Evolutionary conservation across 2,113 vertebrate species (phyloP).

Genomic region (Gavia stellata): DNA sequence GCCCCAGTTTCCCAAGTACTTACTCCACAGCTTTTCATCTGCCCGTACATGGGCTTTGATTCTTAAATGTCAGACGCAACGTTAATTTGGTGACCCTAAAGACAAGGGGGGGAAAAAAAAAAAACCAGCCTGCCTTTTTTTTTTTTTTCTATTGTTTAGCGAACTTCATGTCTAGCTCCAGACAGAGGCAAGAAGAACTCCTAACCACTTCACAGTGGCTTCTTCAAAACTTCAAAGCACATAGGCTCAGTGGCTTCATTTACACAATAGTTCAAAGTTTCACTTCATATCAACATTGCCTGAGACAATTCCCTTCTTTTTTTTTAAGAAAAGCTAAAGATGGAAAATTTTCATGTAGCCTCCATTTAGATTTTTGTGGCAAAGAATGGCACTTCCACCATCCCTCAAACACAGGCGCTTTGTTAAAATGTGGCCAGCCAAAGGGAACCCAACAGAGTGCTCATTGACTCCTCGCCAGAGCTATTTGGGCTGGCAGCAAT

Average conservation of each 20-base stretch:
- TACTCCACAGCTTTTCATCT: not conserved
- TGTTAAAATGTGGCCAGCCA: not conserved
- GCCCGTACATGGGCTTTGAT: not conserved
- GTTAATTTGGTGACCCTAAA: not conserved
- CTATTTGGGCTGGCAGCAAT: not conserved
- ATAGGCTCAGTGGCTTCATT: not conserved
- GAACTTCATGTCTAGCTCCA: not conserved
- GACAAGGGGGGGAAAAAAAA: not conserved
- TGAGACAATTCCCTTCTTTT: not conserved
- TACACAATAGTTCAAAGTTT: not conserved
- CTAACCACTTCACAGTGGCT: not conserved
- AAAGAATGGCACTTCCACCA: slow-evolving; percentile 6
- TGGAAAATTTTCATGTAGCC: not conserved
- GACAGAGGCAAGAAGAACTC: not conserved
- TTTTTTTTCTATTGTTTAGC: not conserved
- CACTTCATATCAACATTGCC: not conserved
- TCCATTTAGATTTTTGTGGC: not conserved
- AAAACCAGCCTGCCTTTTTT: not conserved
- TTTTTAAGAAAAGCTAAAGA: slow-evolving; percentile 19
- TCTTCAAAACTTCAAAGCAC: not conserved
- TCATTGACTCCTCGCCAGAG: not conserved
- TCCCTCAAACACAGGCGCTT: not conserved
- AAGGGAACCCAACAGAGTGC: not conserved
- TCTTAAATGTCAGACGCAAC: not conserved
- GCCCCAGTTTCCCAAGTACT: not conserved